Base-by-base conservation (phyloP, 2,888 invertebrate species). In the Megaustenia siamemsis region DNA sequence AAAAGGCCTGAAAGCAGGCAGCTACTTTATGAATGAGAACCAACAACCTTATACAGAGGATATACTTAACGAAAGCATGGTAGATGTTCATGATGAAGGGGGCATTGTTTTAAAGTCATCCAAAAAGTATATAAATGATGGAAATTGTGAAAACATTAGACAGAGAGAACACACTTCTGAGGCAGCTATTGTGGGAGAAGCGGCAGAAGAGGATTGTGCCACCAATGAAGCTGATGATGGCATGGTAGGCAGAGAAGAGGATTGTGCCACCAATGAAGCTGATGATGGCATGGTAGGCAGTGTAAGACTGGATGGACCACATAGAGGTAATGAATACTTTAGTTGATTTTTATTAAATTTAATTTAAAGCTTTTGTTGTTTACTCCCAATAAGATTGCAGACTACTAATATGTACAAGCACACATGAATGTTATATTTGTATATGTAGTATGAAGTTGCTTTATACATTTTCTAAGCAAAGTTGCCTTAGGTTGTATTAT, bases 301-400 rank as follows among this genome's bases (percentile, higher is more conserved):
- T 28, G 40, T 43, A 32, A 78, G 66, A 40, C 66, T 28, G 60
- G 78, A 78, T 63, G 78, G 78, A 78, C 21, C 28, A 63, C 78
- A 43, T 10, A 78, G 78, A 78, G 78, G 78, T 78, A 78, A 66
- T n/a, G 63, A 43, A 45, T 71, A n/a, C 71, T 43, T 38, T 69
- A 28, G 10, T 8, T 63, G 28, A n/a, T 63, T n/a, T 10, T 63
- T n/a, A 28, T n/a, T 63, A 28, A 24, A 12, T 8, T 63, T 63
- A 63, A 63, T 28, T 28, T 1, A 63, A n/a, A 28, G 63, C 63
- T 69, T 6, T 69, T 69, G 68, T 21, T 66, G 35, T 6, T 56
- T 24, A 56, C 56, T 24, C 56, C n/a, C n/a, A 56, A 56, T n/a
- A 56, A n/a, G n/a, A n/a, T n/a, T n/a, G n/a, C n/a, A n/a, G n/a